Percentiles rank a stretch among this genome's conserved stretches.
Evolutionary conservation across 2,888 invertebrate genomes (phyloP).

Genomic region (Melieria omissa): DNA sequence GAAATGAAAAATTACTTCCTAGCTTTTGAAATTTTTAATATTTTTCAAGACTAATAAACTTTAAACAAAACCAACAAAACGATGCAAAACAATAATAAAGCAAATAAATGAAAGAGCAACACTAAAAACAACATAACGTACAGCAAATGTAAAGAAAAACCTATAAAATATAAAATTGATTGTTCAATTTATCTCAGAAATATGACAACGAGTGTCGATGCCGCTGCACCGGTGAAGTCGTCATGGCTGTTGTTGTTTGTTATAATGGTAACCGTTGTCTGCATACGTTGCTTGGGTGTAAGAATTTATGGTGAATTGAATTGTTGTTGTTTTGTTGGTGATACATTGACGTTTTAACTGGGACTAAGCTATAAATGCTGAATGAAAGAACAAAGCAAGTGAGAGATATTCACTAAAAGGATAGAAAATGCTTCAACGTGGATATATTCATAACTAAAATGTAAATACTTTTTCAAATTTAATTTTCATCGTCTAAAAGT

Average conservation of each 20-base stretch:
- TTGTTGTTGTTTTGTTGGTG: not conserved
- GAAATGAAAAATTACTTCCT: no score
- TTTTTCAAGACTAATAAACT: no score
- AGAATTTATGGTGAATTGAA: not conserved
- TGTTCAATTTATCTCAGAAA: constrained; percentile 65
- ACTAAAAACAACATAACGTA: constrained; percentile 19
- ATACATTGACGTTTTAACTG: no score
- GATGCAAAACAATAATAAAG: constrained; percentile 24
- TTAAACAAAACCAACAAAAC: not conserved
- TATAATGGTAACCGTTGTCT: constrained; percentile 12
- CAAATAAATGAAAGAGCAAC: constrained; percentile 35
- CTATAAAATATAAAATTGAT: constrained; percentile 65
- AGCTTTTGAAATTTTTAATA: no score
- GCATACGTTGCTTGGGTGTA: constrained; percentile 1
- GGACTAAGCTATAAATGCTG: no score
- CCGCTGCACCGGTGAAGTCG: constrained; percentile 20
- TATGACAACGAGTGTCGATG: constrained; percentile 55
- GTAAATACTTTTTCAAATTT: no score
- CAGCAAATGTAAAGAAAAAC: constrained; percentile 55
- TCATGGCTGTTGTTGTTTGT: constrained; percentile 13
- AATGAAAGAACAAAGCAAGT: no score
- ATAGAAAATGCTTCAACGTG: no score
- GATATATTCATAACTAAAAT: no score
- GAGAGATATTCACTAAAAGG: no score
- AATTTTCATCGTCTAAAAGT: no score